phyloP scores from a whole-genome alignment of 2,888 invertebrate species.

The Zhuqinia jingwanae region DNA sequence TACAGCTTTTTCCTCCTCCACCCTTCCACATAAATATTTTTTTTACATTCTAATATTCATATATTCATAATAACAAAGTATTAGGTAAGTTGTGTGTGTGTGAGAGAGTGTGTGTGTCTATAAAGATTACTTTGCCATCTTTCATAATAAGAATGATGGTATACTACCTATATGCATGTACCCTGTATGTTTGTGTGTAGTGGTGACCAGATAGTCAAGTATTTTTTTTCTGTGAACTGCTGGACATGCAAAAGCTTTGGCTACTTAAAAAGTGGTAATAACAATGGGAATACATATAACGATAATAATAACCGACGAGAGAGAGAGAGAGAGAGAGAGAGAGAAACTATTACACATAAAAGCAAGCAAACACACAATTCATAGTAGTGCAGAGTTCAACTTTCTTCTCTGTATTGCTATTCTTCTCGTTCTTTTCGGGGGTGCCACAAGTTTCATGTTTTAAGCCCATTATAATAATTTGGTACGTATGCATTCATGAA shows the following conservation, averaged over 20 bases:
- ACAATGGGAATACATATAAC: background rate
- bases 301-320: background rate
- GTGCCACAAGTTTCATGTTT: slow-evolving; percentile 65
- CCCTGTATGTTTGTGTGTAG: too few relatives aligned
- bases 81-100: slow-evolving; percentile 32
- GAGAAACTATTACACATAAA: background rate
- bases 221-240: background rate
- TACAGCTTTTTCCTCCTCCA: slow-evolving; percentile 38
- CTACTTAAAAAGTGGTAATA: slow-evolving; percentile 16
- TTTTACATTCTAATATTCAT: background rate
- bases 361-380: too few relatives aligned
- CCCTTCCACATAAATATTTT: slow-evolving; percentile 2
- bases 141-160: background rate
- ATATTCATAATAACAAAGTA: slow-evolving; percentile 47
- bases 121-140: slow-evolving; percentile 23
- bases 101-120: slow-evolving; percentile 39
- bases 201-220: slow-evolving; percentile 10
- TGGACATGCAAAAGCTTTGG: slow-evolving; percentile 35
- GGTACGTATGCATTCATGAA: slow-evolving; percentile 56
- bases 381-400: background rate
- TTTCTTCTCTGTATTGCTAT: slow-evolving; percentile 27
- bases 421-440: slow-evolving; percentile 19
- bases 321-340: background rate
- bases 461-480: slow-evolving; percentile 70
- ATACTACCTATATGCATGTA: too few relatives aligned